Conservation (phyloP, 2,797 vertebrate species). For the Cossypha caffra region DNA sequence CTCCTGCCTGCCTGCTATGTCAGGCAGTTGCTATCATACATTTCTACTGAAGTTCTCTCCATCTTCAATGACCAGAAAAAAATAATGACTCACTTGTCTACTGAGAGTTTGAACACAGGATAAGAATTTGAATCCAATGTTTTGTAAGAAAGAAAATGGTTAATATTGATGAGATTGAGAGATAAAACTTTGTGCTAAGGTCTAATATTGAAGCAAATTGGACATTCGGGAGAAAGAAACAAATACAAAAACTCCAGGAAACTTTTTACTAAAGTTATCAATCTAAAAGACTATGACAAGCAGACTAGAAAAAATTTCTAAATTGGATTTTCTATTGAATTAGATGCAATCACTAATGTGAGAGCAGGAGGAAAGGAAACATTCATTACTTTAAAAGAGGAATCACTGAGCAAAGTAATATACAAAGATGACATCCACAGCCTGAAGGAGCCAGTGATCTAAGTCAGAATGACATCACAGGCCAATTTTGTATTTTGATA, state of each 20-base stretch:
- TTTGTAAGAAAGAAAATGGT: not conserved
- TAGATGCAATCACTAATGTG: not conserved
- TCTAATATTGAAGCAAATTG: not conserved
- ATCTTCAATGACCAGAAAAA: not conserved
- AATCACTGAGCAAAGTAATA: not conserved
- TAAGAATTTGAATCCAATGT: not conserved
- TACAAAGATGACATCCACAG: not conserved
- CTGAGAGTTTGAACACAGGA: not conserved
- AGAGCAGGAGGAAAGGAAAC: not conserved
- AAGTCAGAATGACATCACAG: constrained; percentile 22
- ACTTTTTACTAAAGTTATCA: not conserved
- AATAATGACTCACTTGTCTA: not conserved
- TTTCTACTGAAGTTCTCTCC: not conserved
- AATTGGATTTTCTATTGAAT: not conserved
- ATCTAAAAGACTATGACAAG: not conserved
- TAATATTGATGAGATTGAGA: not conserved
- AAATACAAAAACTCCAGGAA: not conserved
- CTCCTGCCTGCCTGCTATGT: not conserved
- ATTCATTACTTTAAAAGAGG: constrained; percentile 11
- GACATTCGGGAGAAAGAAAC: not conserved
- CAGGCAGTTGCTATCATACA: not conserved
- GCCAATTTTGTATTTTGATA: not conserved
- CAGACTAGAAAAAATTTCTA: not conserved
- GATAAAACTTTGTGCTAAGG: not conserved
- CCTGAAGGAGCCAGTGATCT: constrained; percentile 44